These are phyloP conservation scores for Drosophila fungiperda DNA, from an alignment of 2,888 invertebrate species.

Conservation along the genomic window DNA sequence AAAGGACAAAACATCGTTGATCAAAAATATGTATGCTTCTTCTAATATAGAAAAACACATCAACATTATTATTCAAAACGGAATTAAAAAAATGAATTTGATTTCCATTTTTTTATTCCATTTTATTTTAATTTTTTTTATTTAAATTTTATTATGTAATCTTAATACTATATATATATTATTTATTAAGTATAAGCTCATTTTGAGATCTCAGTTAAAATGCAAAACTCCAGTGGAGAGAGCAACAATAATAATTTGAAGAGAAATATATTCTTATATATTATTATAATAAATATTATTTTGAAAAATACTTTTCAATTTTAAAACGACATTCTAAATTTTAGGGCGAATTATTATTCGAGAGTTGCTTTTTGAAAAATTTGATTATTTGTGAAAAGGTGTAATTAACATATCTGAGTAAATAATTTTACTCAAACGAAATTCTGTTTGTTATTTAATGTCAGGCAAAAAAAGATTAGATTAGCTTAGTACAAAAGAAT, in stretches of 20 bases:
- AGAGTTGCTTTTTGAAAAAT: background rate
- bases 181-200: too few relatives aligned
- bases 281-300: background rate
- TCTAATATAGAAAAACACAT: background rate
- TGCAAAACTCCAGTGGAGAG: background rate
- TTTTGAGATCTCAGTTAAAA: background rate
- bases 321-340: background rate
- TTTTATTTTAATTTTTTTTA: too few relatives aligned
- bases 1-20: background rate
- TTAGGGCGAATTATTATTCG: background rate
- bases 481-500: constrained; percentile 14
- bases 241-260: background rate
- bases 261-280: background rate
- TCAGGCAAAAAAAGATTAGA: constrained; percentile 61
- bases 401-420: background rate
- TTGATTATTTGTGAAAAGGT: background rate
- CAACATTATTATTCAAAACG: background rate
- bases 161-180: too few relatives aligned
- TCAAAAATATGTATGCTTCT: background rate
- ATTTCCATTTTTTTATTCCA: too few relatives aligned
- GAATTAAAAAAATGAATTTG: too few relatives aligned
- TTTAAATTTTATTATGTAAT: too few relatives aligned
- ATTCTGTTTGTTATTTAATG: constrained; percentile 57
- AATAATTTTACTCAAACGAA: constrained; percentile 29
- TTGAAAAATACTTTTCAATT: background rate